A percentile compares a stretch with the other conserved stretches of the same genome.
These are phyloP conservation scores for Petrosia ficiformis DNA, from an alignment of 37 sponge, comb jelly and placozoan genomes.

Conservation along the genomic window DNA sequence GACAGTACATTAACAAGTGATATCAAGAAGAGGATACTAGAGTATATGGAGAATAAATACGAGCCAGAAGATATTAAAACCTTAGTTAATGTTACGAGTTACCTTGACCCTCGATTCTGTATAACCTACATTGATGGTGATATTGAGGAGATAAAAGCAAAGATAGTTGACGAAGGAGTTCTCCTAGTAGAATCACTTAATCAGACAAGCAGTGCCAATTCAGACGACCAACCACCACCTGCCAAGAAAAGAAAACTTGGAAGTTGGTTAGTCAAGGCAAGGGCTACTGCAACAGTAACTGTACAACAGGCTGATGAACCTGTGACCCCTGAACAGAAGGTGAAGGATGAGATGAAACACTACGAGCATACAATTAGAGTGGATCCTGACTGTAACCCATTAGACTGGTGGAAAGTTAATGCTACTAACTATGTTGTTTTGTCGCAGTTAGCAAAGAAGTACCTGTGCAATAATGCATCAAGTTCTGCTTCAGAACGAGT, in stretches of 20 bases:
- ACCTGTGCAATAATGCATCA: conserved; percentile 4
- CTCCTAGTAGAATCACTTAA: too few species aligned
- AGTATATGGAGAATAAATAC: conserved; percentile 13
- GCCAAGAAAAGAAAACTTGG: too few species aligned
- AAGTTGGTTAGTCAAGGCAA: too few species aligned
- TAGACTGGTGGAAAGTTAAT: conserved; percentile 13
- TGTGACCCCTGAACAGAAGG: background rate
- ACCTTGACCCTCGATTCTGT: too few species aligned
- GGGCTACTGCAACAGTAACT: too few species aligned
- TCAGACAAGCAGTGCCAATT: too few species aligned
- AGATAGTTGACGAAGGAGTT: too few species aligned
- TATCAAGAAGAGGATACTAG: conserved; percentile 17
- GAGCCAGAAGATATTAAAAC: background rate
- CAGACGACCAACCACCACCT: too few species aligned
- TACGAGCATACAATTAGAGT: background rate
- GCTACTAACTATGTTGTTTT: too few species aligned
- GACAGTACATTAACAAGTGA: conserved; percentile 25
- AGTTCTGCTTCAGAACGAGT: conserved; percentile 11
- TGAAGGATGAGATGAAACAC: background rate
- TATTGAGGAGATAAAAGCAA: too few species aligned
- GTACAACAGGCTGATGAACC: too few species aligned
- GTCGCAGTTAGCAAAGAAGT: conserved; percentile 27
- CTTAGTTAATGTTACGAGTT: background rate
- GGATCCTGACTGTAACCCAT: conserved; percentile 14
- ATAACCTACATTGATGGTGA: too few species aligned